Base-by-base conservation (phyloP, 2,888 invertebrate species). In the Pterostichus niger region DNA sequence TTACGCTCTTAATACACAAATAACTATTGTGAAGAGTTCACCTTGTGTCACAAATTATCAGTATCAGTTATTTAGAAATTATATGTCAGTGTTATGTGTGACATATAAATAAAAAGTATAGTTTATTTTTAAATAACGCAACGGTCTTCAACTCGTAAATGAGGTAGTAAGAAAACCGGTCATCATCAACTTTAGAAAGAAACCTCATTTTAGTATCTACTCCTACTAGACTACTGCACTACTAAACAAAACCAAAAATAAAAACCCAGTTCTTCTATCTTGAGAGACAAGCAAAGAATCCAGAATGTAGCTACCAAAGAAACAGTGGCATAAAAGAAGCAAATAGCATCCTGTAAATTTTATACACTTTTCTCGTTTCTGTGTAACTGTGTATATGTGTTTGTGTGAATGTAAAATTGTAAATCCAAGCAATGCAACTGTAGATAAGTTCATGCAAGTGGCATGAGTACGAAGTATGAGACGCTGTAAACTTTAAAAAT, bases 281-380 rank as follows among this genome's bases (percentile, higher is more conserved):
- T 6, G 64, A 31, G 64, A 64, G 5, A n/a, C 64, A 64, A 35
- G 64, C 35, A 64, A 64, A 35, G 35, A 64, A 35, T 64, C 49
- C 49, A 49, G 13, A 13, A 64, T 64, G 6, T 35, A 64, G 64
- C 33, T 49, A 49, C 49, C 10, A 4, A 64, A 64, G 64, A 64
- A 64, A 64, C 64, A 33, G 33, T 35, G n/a, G 11, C 64, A 64
- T 64, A 64, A 52, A 75, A 64, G 52, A 49, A 75, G 75, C 52
- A 75, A 49, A 75, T 46, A 79, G 64, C 35, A 35, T 64, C 64
- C 61, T 79, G 78, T 79, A 79, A 79, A 79, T 79, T 79, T 79
- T 79, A 79, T 79, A 79, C 61, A 79, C 33, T 64, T 6, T 6
- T 40, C 40, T 7, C 33, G n/a, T 13, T n/a, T 33, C 33, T 13